These are phyloP conservation scores for Byasa hedistus DNA, from an alignment of 2,888 invertebrate genomes.

Conservation along the genomic window DNA sequence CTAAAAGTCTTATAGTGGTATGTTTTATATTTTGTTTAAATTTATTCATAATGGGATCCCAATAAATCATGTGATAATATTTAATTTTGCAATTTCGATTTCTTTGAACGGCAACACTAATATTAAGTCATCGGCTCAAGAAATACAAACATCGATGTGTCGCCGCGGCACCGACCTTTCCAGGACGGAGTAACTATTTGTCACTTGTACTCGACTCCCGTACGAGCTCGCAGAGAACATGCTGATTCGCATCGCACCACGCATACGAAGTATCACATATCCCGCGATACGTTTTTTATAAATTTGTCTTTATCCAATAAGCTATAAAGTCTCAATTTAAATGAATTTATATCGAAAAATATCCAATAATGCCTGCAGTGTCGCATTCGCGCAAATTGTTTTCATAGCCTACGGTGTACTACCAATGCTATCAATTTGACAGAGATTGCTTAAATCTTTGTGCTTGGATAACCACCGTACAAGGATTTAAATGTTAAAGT, in stretches of 20 bases:
- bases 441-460: conserved; percentile 64
- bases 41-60: too few species aligned
- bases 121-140: conserved; percentile 72
- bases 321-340: conserved; percentile 36
- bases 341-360: conserved; percentile 1
- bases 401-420: conserved; percentile 65
- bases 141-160: conserved; percentile 75
- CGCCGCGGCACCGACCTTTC: conserved; percentile 67
- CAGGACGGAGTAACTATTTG: conserved; percentile 76
- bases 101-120: conserved; percentile 50
- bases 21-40: too few species aligned
- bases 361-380: conserved; percentile 24
- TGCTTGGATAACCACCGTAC: conserved; percentile 27
- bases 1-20: too few species aligned
- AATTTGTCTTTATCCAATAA: conserved; percentile 35
- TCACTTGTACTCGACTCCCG: conserved; percentile 77
- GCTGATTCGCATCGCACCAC: conserved; percentile 69
- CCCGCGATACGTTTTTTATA: conserved; percentile 24
- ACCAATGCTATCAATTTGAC: conserved; percentile 71
- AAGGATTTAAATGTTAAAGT: neutral
- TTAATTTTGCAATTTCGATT: conserved; percentile 16
- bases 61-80: neutral
- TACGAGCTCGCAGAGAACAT: conserved; percentile 69
- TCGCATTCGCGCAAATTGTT: conserved; percentile 63
- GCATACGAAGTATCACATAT: conserved; percentile 42